These are phyloP conservation scores for Marisa cornuarietis DNA, from an alignment of 1,140 invertebrate species.

Conservation along the genomic window DNA sequence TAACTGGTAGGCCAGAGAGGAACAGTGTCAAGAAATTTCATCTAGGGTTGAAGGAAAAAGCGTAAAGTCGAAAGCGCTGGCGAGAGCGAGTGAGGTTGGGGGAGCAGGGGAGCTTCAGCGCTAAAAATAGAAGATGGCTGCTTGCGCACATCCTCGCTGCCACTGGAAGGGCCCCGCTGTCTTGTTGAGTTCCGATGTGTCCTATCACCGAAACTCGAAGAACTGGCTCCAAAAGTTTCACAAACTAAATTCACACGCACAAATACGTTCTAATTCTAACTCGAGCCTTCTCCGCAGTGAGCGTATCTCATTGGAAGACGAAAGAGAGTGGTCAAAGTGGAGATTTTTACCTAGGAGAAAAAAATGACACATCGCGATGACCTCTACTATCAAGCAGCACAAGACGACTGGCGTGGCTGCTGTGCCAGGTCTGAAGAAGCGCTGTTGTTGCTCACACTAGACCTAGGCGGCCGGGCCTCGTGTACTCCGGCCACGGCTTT, in stretches of 20 bases:
- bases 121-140: constrained; percentile 20
- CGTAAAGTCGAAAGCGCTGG: constrained; percentile 15
- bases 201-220: constrained; percentile 5
- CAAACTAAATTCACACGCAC: no score
- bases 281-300: no score
- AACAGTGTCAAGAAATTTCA: constrained; percentile 31
- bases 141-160: constrained; percentile 20
- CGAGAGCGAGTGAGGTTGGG: not conserved
- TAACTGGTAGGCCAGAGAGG: constrained; percentile 16
- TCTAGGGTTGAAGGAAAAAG: constrained; percentile 15
- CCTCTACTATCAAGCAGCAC: constrained; percentile 11
- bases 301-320: no score
- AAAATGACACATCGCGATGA: constrained; percentile 17
- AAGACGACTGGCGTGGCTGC: constrained; percentile 12
- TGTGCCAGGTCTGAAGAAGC: not conserved
- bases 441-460: no score
- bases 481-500: no score
- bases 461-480: no score
- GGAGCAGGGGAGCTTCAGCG: not conserved
- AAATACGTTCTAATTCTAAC: no score
- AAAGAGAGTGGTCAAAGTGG: no score
- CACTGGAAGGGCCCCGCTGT: constrained; percentile 6
- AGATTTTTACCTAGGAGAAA: not conserved
- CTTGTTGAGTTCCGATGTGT: constrained; percentile 18
- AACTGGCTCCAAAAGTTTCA: not conserved